A percentile compares a stretch with the other conserved stretches of the same genome.
Evolutionary conservation across 2,888 invertebrate species (phyloP).

Genomic region (Platycheirus albimanus): DNA sequence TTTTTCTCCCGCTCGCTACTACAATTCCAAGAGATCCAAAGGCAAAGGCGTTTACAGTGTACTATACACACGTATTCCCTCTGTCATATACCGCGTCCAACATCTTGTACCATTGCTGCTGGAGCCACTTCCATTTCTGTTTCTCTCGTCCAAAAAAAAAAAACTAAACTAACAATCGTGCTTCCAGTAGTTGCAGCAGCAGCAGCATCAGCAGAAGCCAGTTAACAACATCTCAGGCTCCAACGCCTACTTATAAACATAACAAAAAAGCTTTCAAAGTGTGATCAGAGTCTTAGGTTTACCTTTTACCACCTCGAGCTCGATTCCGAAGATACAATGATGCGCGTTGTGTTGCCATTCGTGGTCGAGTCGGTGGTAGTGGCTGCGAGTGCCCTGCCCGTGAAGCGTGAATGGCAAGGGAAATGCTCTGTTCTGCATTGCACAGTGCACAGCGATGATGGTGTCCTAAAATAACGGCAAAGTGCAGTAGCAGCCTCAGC

Average conservation of each 20-base stretch:
- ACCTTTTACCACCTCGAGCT: conserved; percentile 53
- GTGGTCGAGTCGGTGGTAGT: conserved; percentile 12
- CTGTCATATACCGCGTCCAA: conserved; percentile 36
- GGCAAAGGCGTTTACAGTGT: conserved; percentile 60
- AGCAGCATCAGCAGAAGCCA: too few species aligned
- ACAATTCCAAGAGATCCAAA: conserved; percentile 45
- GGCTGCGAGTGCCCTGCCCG: conserved; percentile 38
- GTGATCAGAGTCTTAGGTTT: conserved; percentile 47
- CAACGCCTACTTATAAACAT: conserved; percentile 53
- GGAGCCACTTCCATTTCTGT: conserved; percentile 2
- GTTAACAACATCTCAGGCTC: conserved; percentile 37
- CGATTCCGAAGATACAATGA: conserved; percentile 40
- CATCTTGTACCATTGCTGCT: conserved; percentile 36
- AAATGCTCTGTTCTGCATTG: conserved; percentile 10
- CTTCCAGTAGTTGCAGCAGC: conserved; percentile 19
- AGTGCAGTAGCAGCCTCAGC: conserved; percentile 36
- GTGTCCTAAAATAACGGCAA: conserved; percentile 70
- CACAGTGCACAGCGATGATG: neutral
- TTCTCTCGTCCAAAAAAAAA: conserved; percentile 4
- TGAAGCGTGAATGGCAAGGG: conserved; percentile 58
- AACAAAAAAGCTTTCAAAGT: conserved; percentile 46
- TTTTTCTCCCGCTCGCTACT: conserved; percentile 37
- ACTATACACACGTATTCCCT: conserved; percentile 48
- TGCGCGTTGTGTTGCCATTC: conserved; percentile 55
- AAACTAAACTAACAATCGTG: conserved; percentile 15